Evolutionary conservation across 2,888 invertebrate genomes (phyloP), one percentile per base, ranked within the genome.

Genomic region (Anoplius nigerrimus): DNA sequence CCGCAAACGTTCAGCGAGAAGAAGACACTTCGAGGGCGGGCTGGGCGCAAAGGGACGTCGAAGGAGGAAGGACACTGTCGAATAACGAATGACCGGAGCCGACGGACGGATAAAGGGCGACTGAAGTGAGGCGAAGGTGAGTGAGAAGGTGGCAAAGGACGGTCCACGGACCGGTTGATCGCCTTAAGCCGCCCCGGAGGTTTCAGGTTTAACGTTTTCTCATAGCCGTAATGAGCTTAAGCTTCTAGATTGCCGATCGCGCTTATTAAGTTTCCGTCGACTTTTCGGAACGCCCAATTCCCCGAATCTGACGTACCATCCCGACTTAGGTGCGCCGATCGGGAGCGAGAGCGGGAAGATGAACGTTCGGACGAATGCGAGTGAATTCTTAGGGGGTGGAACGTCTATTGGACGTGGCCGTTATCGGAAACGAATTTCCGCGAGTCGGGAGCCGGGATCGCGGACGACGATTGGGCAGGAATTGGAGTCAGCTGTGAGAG

Each of bases 141-240:
- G 34, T 34, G 34, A 34, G 34, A 34, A 34, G 63, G 63, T 58
- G 63, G 22, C 62, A 53, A 46, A 45, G 20, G 55, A 56, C 62
- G n/a, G 74, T 21, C 68, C 64, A 68, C 59, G 66, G 62, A 66
- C 61, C 71, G 74, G 74, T 74, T 68, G 77, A 77, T 76, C 74
- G 76, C 66, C 72, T 66, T 68, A 74, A 76, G 74, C 66, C 69
- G 6, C 34, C 48, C 55, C 22, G n/a, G 42, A 42, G 51, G 18
- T 55, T 54, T 61, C 58, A 67, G 45, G 63, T 77, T 53, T 16
- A n/a, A 48, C 48, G 48, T n/a, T 16, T 20, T 48, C 48, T 48
- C 48, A 20, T 16, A 16, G 48, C 48, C n/a, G 4, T 48, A 48
- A 48, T 48, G 48, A 48, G 48, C 48, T 48, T 48, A 48, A 16